Evolutionary conservation across 37 sponge, comb jelly and placozoan species (phyloP), one percentile per base, ranked within the genome.

Genomic region (Halichondria panicea): DNA sequence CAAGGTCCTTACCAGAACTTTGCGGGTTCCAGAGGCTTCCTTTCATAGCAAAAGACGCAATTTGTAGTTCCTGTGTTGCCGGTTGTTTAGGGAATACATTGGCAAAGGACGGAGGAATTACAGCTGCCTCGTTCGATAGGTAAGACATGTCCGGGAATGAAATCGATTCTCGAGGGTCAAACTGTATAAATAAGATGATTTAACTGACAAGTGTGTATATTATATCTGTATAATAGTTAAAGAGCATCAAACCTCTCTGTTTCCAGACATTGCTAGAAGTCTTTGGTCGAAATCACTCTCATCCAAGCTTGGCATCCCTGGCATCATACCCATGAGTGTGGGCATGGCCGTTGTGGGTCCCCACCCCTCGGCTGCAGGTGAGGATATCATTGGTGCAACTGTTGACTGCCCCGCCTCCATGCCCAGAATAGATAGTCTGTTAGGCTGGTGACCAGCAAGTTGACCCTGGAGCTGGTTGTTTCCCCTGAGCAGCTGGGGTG

Each of bases 281-380:
- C n/a, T n/a, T n/a, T n/a, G n/a, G n/a, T n/a, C 70, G 8, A 66
- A 74, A 8, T 32, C 70, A 72, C n/a, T 43, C 43, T 71, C 53
- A 7, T 73, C 55, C 4, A 61, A 34, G 46, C 50, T 21, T 18
- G 71, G 35, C 46, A 41, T 44, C 15, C 36, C 76, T 2, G 46
- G 68, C 67, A 78, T 72, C 61, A 93, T 73, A 13, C 82, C 75
- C 43, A 84, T 30, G 13, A 93, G 82, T 3, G 89, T 81, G 0
- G 93, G 93, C 64, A 88, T 80, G 55, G 93, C 83, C 1, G 88
- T n/a, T 32, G 93, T 60, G 12, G 79, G 83, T 6, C 89, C 93
- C 34, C 73, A 88, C 4, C 93, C 93, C 22, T 63, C 42, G 34
- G 91, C 72, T 48, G 81, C 81, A 35, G 86, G 77, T 36, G 75